phyloP scores from a whole-genome alignment of 2,797 vertebrate species.

The Chelon auratus region DNA sequence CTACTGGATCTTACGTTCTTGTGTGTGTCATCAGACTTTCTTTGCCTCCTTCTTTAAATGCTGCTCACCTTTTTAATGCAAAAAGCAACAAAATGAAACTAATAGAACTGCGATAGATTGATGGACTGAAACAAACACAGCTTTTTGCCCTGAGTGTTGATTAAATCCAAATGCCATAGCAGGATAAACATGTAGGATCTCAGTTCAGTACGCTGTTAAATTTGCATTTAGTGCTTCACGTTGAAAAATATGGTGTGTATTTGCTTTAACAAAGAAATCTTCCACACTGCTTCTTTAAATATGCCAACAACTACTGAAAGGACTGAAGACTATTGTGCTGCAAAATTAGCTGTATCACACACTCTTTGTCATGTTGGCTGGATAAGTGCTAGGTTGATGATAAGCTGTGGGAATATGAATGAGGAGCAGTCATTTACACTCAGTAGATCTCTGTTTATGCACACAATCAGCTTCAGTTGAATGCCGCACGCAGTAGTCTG shows the following conservation, averaged over 20 bases:
- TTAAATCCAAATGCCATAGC: not conserved
- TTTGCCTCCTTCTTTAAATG: too few species aligned
- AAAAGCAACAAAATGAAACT: not conserved
- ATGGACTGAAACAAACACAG: not conserved
- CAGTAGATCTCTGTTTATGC: not conserved
- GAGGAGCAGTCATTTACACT: conserved; percentile 7
- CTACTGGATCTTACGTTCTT: too few species aligned
- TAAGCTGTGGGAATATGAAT: conserved; percentile 28
- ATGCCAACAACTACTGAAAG: not conserved
- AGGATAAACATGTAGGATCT: not conserved
- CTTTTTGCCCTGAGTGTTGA: too few species aligned
- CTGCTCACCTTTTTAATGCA: too few species aligned
- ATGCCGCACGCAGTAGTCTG: conserved; percentile 14
- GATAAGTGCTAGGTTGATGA: conserved; percentile 22
- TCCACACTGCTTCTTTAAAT: conserved; percentile 6
- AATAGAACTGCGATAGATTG: not conserved
- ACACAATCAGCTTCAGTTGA: conserved; percentile 42
- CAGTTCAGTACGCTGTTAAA: not conserved
- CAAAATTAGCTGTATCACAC: conserved; percentile 18
- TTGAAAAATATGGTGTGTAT: not conserved
- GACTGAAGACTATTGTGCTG: conserved; percentile 15
- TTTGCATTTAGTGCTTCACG: not conserved
- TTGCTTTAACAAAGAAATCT: not conserved
- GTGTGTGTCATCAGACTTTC: too few species aligned
- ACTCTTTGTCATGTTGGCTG: conserved; percentile 5